Conservation (phyloP, 2,888 invertebrate genomes). For the Ischnura elegans region DNA sequence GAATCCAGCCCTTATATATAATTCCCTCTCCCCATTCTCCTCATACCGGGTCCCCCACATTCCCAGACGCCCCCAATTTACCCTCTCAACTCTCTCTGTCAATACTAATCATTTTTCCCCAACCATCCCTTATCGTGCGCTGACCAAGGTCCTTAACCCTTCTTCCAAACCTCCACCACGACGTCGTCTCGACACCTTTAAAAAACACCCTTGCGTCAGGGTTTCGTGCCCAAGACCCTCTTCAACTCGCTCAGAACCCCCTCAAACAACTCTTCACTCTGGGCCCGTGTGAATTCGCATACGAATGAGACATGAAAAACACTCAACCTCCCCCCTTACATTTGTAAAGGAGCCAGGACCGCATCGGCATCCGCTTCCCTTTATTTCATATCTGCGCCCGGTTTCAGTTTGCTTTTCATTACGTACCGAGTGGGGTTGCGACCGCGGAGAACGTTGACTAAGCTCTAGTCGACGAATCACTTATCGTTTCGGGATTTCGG, state of each 20-base stretch:
- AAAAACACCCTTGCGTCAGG: neutral
- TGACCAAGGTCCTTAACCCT: slow-evolving; percentile 29
- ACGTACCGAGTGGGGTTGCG: neutral
- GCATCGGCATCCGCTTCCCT: neutral
- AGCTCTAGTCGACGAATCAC: slow-evolving; percentile 20
- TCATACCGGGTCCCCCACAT: neutral
- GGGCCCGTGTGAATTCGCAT: slow-evolving; percentile 64
- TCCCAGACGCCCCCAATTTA: neutral
- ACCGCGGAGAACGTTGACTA: slow-evolving; percentile 10
- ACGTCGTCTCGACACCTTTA: neutral
- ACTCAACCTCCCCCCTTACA: neutral
- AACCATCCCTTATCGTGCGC: slow-evolving; percentile 40
- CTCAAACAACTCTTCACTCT: neutral
- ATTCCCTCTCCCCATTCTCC: neutral
- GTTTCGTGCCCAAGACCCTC: no score
- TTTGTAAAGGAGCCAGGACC: neutral
- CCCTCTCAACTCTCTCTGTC: slow-evolving; percentile 4
- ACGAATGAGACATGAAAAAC: slow-evolving; percentile 60
- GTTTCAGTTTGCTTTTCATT: slow-evolving; percentile 50
- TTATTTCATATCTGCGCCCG: neutral
- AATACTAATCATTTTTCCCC: slow-evolving; percentile 63
- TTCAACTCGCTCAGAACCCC: no score
- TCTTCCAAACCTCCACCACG: neutral
- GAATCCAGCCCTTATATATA: slow-evolving; percentile 39
- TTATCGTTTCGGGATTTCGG: slow-evolving; percentile 8